Evolutionary conservation across 30 jellyfish, hydroid and myxozoan species (phyloP), one percentile per base, ranked within the genome.

Genomic region (Pelagia noctiluca): DNA sequence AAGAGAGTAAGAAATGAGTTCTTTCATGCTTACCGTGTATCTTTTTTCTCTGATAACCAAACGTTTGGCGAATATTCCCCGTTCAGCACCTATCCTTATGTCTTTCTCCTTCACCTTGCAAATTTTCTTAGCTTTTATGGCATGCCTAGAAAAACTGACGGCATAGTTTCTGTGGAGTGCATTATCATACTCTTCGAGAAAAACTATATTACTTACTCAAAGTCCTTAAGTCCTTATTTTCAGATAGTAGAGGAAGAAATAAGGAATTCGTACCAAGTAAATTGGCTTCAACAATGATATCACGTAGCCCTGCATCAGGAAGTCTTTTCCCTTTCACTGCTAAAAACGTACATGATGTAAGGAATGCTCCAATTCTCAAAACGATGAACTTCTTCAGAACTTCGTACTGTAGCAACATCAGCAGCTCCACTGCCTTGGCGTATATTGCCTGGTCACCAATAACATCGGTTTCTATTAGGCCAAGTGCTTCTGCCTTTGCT

Each of bases 301-400:
- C 88, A 29, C 89, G 73, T 50, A 84, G 83, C n/a, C 89, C 95
- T 53, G 95, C 83, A 84, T 84, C 95, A 11, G 35, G 64, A 71
- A 84, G 35, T 52, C 74, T 33, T 47, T 84, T 84, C 30, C 89
- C 95, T 11, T 61, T 84, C 60, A 84, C 89, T 29, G 83, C 88
- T 8, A 84, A 19, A 13, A 84, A 71, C 4, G 64, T 84, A 21
- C 71, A 61, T 11, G 89, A 28, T 61, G 95, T 84, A 60, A 71
- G 95, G 63, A 84, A 84, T 28, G 95, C 95, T 18, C 95, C 95
- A 82, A 84, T 60, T 29, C 89, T 35, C 72, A 84, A 65, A 35
- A 84, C 95, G 70, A 71, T 84, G 65, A 36, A 84, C 1, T 60
- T 57, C 83, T 84, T 72, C 76, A 71, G 61, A 63, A 13, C 89